phyloP scores from a whole-genome alignment of 37 sponge, comb jelly and placozoan genomes.

The Crambe crambe region DNA sequence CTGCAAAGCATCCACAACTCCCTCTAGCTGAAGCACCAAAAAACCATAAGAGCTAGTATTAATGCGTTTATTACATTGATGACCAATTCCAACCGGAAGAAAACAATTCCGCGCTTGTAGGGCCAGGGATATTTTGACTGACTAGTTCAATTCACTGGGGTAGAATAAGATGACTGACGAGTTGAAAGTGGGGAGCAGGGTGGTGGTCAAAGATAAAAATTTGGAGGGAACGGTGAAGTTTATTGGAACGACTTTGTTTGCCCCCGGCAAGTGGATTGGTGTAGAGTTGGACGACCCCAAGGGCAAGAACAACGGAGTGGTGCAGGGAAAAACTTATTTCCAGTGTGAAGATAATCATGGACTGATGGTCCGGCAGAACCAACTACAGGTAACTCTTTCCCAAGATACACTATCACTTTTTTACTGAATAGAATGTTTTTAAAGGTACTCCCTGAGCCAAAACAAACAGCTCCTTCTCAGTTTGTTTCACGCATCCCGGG shows the following conservation, averaged over 20 bases:
- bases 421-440: not conserved
- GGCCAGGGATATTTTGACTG: too few relatives aligned
- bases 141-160: not conserved
- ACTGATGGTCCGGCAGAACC: constrained; percentile 79
- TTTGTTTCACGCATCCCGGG: not conserved
- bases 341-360: constrained; percentile 83
- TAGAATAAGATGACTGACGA: constrained; percentile 30
- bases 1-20: constrained; percentile 3
- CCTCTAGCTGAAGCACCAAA: not conserved
- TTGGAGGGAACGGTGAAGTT: constrained; percentile 76
- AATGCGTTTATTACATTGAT: too few relatives aligned
- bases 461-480: not conserved
- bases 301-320: constrained; percentile 91
- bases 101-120: too few relatives aligned
- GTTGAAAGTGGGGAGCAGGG: constrained; percentile 53
- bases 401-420: too few relatives aligned
- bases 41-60: too few relatives aligned
- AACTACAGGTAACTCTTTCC: constrained; percentile 50
- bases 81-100: too few relatives aligned
- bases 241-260: constrained; percentile 87
- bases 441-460: not conserved
- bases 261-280: constrained; percentile 97
- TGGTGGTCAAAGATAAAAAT: constrained; percentile 67
- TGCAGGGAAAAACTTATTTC: constrained; percentile 88
- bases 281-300: constrained; percentile 82